Evolutionary conservation across 2,888 invertebrate genomes (phyloP).

Genomic region (Patella caerulea): DNA sequence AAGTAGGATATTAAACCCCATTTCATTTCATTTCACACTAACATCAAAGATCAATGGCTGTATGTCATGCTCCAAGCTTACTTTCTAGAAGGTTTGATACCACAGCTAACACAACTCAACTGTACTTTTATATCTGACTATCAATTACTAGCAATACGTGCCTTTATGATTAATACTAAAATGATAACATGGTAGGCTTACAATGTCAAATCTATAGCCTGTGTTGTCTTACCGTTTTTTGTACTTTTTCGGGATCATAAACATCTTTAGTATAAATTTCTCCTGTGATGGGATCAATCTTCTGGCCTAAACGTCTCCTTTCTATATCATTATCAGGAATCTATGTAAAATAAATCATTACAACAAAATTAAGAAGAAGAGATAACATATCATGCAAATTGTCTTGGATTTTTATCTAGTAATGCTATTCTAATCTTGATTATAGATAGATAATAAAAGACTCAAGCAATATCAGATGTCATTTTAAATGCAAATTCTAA

Average conservation of each 20-base stretch:
- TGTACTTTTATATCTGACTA: too few relatives aligned
- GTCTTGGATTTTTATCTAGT: background rate
- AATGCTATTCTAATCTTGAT: background rate
- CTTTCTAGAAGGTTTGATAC: too few relatives aligned
- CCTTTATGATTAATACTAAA: too few relatives aligned
- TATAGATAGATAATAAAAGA: background rate
- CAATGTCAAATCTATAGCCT: background rate
- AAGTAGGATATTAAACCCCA: too few relatives aligned
- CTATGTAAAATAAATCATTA: slow-evolving; percentile 42
- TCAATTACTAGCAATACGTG: too few relatives aligned
- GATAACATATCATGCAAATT: background rate
- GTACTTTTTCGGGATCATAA: slow-evolving; percentile 67
- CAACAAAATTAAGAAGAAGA: background rate
- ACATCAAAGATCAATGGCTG: too few relatives aligned
- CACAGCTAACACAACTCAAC: too few relatives aligned
- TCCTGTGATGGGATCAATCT: slow-evolving; percentile 67
- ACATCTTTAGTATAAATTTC: slow-evolving; percentile 67
- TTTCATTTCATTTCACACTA: too few relatives aligned
- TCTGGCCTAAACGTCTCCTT: slow-evolving; percentile 62
- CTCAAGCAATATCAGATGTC: background rate
- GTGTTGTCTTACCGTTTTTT: slow-evolving; percentile 44
- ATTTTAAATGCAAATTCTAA: background rate
- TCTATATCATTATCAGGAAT: slow-evolving; percentile 69
- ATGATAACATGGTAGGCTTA: too few relatives aligned
- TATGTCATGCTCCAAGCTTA: too few relatives aligned